These are phyloP conservation scores for Mesochorus sp. DNA, from an alignment of 2,888 invertebrate genomes.

Conservation along the genomic window DNA sequence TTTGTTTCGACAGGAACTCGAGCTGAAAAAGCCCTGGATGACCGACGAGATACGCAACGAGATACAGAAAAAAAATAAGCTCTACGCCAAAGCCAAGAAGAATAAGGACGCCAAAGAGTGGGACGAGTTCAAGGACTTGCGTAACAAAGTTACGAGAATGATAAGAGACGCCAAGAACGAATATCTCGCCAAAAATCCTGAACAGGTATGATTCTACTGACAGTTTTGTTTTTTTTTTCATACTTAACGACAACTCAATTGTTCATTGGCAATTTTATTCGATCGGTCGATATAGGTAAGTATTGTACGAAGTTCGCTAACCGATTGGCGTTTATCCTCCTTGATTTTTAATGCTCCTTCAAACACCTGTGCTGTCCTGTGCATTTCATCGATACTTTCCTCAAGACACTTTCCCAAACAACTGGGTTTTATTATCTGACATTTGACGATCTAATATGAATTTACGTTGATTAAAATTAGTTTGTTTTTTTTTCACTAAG, in stretches of 20 bases:
- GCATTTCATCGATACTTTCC: neutral
- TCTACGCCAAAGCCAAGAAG: slow-evolving; percentile 79
- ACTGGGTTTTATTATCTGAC: neutral
- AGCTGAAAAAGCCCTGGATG: slow-evolving; percentile 81
- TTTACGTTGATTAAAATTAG: no score
- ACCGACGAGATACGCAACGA: slow-evolving; percentile 80
- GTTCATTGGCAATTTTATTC: neutral
- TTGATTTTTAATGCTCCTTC: neutral
- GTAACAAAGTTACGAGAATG: slow-evolving; percentile 81
- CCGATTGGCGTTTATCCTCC: neutral
- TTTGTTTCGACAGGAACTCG: slow-evolving; percentile 73
- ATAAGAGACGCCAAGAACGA: slow-evolving; percentile 80
- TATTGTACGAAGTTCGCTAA: neutral
- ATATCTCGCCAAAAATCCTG: slow-evolving; percentile 78
- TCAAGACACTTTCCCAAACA: neutral
- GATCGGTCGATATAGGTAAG: slow-evolving; percentile 9
- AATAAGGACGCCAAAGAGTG: slow-evolving; percentile 80
- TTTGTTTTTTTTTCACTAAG: no score
- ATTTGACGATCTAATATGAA: slow-evolving; percentile 11
- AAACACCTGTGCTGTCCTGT: neutral
- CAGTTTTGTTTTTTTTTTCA: neutral
- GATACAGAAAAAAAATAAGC: slow-evolving; percentile 80
- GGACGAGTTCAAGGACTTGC: slow-evolving; percentile 80
- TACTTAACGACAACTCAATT: neutral
- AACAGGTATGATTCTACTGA: slow-evolving; percentile 74